Percentiles rank a stretch among this genome's conserved stretches.
Conservation (phyloP, 1,140 invertebrate species). For the Hydropsyche tenuis region DNA sequence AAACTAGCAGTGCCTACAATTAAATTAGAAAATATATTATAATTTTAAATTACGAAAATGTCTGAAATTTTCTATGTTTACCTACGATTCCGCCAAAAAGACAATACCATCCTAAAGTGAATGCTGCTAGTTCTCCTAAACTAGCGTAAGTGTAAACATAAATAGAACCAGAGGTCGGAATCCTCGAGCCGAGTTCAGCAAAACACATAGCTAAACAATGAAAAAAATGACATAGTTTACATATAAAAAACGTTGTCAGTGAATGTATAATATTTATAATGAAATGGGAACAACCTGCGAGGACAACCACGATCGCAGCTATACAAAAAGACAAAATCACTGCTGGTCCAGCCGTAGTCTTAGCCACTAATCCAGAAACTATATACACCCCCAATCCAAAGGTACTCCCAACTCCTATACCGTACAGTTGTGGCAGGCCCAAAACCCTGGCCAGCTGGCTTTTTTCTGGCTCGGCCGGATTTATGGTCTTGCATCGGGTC, state of each 20-base stretch:
- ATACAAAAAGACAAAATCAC: slow-evolving; percentile 88
- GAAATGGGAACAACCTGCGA: slow-evolving; percentile 72
- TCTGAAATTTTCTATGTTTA: not conserved
- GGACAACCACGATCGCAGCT: slow-evolving; percentile 85
- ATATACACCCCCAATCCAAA: slow-evolving; percentile 94
- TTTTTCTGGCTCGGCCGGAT: slow-evolving; percentile 62
- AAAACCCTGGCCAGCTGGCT: slow-evolving; percentile 75
- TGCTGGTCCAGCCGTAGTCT: slow-evolving; percentile 82
- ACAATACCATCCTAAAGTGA: slow-evolving; percentile 87
- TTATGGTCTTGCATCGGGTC: slow-evolving; percentile 56
- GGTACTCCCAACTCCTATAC: slow-evolving; percentile 86
- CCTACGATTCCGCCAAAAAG: slow-evolving; percentile 88
- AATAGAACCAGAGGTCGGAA: slow-evolving; percentile 84
- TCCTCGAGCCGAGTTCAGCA: slow-evolving; percentile 86
- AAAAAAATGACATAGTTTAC: too few relatives aligned
- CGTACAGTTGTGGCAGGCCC: slow-evolving; percentile 78
- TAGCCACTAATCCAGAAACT: slow-evolving; percentile 86
- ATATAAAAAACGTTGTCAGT: not conserved
- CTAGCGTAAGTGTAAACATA: slow-evolving; percentile 90
- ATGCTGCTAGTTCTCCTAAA: slow-evolving; percentile 83
- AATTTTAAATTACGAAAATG: too few relatives aligned
- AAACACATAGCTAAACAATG: slow-evolving; percentile 72
- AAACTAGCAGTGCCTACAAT: slow-evolving; percentile 82
- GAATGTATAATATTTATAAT: not conserved
- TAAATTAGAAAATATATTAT: too few relatives aligned